Base-by-base conservation (phyloP, 2,888 invertebrate genomes). In the Hartigia nigra region DNA sequence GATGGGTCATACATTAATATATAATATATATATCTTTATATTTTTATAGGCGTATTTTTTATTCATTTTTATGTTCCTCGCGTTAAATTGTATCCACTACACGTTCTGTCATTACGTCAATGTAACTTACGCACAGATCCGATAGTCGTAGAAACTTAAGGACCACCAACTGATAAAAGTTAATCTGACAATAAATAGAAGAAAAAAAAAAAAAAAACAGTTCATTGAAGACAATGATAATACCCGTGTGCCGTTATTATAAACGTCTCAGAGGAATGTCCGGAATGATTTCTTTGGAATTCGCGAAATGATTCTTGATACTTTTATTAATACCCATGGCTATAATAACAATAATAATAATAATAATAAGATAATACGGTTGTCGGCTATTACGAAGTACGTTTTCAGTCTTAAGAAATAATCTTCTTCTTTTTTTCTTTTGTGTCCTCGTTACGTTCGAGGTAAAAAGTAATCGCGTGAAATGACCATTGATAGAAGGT, bases 391-490 rank as follows among this genome's bases (percentile, higher is more conserved):
- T 23, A 23, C 81, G 79, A 83, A 83, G 76, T 82, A 83, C 79
- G 81, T 81, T 84, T 84, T 89, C 89, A 89, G 88, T 88, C 89
- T 88, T 88, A 79, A 86, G 82, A 85, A 85, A 83, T 82, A 78
- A 86, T 70, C 39, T 79, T 82, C 76, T 77, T 76, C 70, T 34
- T 74, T 77, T 31, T 74, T 77, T 31, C 69, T 75, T 74, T 72
- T 79, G 74, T 74, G 78, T 74, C 74, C 37, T 75, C 80, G 5
- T 14, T 55, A 39, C 14, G 5, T 0, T 39, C 14, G 39, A 23
- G 0, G 69, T 79, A 80, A 78, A 23, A 2, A 74, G 79, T 70
- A 74, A 76, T 75, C 74, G 70, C 69, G 35, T 74, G 35, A 55
- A 31, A 74, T 12, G 32, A 14, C 31, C 36, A 9, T 55, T 69